A percentile compares a stretch with the other conserved stretches of the same genome.
phyloP scores from a whole-genome alignment of 1,140 invertebrate genomes.

The Drosophila kurseongensis region DNA sequence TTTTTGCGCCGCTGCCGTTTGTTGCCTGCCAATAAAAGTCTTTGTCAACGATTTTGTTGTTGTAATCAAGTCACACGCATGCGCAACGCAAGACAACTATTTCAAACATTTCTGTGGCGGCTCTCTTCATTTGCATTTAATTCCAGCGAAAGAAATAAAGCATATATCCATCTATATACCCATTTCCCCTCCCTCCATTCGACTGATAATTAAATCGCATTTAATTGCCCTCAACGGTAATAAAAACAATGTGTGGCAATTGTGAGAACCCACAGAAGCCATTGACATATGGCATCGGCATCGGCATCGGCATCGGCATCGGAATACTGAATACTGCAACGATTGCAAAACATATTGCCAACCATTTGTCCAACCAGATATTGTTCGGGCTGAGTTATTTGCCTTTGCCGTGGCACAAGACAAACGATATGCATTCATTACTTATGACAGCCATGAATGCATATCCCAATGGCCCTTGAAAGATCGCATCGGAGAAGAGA shows the following conservation, averaged over 20 bases:
- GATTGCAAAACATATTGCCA: conserved; percentile 59
- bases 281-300: conserved; percentile 30
- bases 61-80: conserved; percentile 63
- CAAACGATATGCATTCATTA: conserved; percentile 46
- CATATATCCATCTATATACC: not conserved
- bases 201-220: conserved; percentile 61
- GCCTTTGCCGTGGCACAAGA: conserved; percentile 22
- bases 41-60: conserved; percentile 56
- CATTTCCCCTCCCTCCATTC: conserved; percentile 4
- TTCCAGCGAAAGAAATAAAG: conserved; percentile 43
- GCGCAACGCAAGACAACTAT: conserved; percentile 39
- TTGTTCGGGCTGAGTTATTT: conserved; percentile 29
- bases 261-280: conserved; percentile 62
- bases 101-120: conserved; percentile 32
- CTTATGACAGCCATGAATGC: conserved; percentile 37
- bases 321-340: conserved; percentile 26
- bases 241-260: conserved; percentile 55
- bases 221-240: conserved; percentile 59
- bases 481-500: too few relatives aligned
- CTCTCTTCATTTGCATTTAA: conserved; percentile 66
- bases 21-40: conserved; percentile 42
- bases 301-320: conserved; percentile 11
- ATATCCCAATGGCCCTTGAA: conserved; percentile 31
- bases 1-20: conserved; percentile 35
- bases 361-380: conserved; percentile 55